phyloP scores from a whole-genome alignment of 2,888 invertebrate genomes.

The Ellobium chinense region DNA sequence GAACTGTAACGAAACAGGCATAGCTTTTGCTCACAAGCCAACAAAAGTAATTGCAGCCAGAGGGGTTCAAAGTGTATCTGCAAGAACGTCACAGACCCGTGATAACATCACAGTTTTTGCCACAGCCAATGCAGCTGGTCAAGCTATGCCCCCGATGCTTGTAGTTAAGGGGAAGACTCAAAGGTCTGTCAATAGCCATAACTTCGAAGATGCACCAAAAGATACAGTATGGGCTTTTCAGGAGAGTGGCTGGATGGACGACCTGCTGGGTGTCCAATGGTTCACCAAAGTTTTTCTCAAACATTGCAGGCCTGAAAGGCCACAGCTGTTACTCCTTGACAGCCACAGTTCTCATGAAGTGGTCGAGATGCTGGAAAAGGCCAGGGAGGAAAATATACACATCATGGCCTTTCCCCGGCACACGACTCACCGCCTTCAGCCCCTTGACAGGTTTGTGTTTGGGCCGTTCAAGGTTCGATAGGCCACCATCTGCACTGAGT shows the following conservation, averaged over 20 bases:
- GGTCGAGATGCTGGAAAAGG: background rate
- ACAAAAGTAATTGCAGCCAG: slow-evolving; percentile 9
- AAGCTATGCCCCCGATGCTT: slow-evolving; percentile 50
- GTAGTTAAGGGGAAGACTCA: slow-evolving; percentile 57
- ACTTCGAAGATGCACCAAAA: slow-evolving; percentile 44
- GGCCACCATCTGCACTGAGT: slow-evolving; percentile 5
- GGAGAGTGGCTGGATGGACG: slow-evolving; percentile 57
- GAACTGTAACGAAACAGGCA: slow-evolving; percentile 21
- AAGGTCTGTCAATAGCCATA: slow-evolving; percentile 46
- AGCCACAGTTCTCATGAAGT: background rate
- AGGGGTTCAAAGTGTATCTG: background rate
- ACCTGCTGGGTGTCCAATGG: slow-evolving; percentile 55
- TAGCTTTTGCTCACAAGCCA: slow-evolving; percentile 15
- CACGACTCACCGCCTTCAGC: slow-evolving; percentile 23
- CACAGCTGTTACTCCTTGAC: slow-evolving; percentile 58
- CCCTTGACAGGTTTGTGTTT: slow-evolving; percentile 14
- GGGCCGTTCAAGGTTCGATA: slow-evolving; percentile 10
- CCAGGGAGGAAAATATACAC: slow-evolving; percentile 14
- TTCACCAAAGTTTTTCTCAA: slow-evolving; percentile 54
- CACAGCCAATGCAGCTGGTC: slow-evolving; percentile 49
- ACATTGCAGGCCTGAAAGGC: slow-evolving; percentile 55
- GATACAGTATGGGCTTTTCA: slow-evolving; percentile 53
- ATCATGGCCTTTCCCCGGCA: slow-evolving; percentile 19
- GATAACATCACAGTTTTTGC: slow-evolving; percentile 24
- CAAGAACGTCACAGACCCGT: background rate